Base-by-base conservation (phyloP, 1,140 invertebrate species). In the Zaprionus gabonicus region DNA sequence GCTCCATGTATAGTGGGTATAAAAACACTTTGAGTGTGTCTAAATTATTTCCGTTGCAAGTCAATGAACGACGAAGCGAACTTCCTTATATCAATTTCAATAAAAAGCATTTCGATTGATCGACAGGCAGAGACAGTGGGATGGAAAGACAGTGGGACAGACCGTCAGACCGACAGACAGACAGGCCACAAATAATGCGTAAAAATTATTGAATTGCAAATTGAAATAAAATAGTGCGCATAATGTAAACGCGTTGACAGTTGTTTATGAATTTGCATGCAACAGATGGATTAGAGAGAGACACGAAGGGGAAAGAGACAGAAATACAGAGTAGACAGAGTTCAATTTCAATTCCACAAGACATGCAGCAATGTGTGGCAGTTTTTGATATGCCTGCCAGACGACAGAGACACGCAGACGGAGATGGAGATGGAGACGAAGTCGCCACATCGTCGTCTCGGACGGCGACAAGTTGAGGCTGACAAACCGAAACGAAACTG, bases 121-220 rank as follows among this genome's bases (percentile, higher is more conserved):
- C 68, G 65, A 80, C 73, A 63, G 80, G 51, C 74, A 59, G 20
- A 10, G n/a, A 17, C 65, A 25, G 10, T 9, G 17, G 7, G 15
- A 28, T 28, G 60, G 36, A n/a, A 38, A 38, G 34, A 59, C 17
- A 20, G 57, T 27, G 15, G n/a, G 51, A 25, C 12, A 41, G 56
- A 67, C 63, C 38, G 55, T 44, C 62, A 67, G 31, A 58, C 17
- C 20, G 13, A 41, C n/a, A 31, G 5, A 59, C 41, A 55, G 31
- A 70, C 49, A 41, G 25, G 27, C 78, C 69, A 84, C 81, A 84
- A 83, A 83, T 83, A 83, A 84, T 87, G 83, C 83, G 83, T 87
- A 74, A 70, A 85, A 84, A 79, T 88, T 88, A 88, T 88, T 88
- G 84, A 88, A 90, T 88, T 81, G 85, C 76, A 90, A 88, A 90